Percentiles rank a stretch among this genome's conserved stretches.
Conservation (phyloP, 2,888 invertebrate species). For the Candidula unifasciata region DNA sequence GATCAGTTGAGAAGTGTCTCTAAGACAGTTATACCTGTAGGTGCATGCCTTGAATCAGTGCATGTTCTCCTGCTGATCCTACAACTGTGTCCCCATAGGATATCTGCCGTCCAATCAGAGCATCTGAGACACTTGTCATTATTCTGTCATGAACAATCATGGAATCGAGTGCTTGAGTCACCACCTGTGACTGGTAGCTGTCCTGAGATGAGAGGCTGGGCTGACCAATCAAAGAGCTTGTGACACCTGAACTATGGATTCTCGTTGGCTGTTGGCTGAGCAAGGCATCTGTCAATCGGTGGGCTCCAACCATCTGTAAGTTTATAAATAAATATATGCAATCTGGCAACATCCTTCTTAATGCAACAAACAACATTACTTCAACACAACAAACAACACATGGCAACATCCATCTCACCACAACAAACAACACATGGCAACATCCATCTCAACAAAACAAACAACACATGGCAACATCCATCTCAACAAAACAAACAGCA, state of each 20-base stretch:
- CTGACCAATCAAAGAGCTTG: conserved; percentile 47
- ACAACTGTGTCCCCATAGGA: conserved; percentile 34
- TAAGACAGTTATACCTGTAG: conserved; percentile 14
- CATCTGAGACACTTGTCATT: conserved; percentile 34
- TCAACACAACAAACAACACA: too few relatives aligned
- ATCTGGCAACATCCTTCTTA: too few relatives aligned
- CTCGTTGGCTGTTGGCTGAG: conserved; percentile 44
- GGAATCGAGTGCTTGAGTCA: conserved; percentile 15
- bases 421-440: too few relatives aligned
- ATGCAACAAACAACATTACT: too few relatives aligned
- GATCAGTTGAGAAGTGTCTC: not conserved
- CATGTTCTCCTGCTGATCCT: conserved; percentile 20
- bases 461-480: too few relatives aligned
- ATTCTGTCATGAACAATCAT: conserved; percentile 46
- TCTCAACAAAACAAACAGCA: too few relatives aligned
- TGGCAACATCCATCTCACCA: too few relatives aligned
- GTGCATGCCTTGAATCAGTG: conserved; percentile 43
- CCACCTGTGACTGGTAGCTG: conserved; percentile 36
- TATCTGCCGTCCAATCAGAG: conserved; percentile 39
- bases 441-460: too few relatives aligned
- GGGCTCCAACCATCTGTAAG: conserved; percentile 31
- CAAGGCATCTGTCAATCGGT: conserved; percentile 40
- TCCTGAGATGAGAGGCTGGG: conserved; percentile 37
- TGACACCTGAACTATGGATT: conserved; percentile 14
- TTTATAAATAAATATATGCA: not conserved